These are phyloP conservation scores for Apocrypta bakeri DNA, from an alignment of 1,140 invertebrate genomes.

Conservation along the genomic window DNA sequence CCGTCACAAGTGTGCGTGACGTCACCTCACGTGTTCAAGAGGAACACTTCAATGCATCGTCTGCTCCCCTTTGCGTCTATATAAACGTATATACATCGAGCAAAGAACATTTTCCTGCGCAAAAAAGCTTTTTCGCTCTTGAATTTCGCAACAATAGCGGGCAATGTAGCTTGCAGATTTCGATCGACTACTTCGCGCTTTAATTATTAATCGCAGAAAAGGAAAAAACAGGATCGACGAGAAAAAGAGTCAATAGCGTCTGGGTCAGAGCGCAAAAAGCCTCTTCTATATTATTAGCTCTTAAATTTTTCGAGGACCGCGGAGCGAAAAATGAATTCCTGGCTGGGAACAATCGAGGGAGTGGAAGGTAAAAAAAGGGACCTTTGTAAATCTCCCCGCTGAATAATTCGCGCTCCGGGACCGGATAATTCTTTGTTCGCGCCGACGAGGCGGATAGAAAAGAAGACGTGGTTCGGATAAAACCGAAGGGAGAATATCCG, in stretches of 20 bases:
- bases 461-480: background rate
- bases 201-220: background rate
- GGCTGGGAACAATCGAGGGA: background rate
- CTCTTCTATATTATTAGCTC: background rate
- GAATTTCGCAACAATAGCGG: background rate
- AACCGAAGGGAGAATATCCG: conserved; percentile 4
- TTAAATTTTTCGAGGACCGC: background rate
- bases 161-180: background rate
- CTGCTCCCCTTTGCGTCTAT: conserved; percentile 40
- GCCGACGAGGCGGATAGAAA: background rate
- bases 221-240: background rate
- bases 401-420: background rate
- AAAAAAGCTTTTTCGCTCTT: background rate
- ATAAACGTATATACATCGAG: too few relatives aligned
- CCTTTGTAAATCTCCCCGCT: background rate
- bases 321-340: background rate
- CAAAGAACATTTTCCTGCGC: too few relatives aligned
- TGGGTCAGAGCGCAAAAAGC: background rate
- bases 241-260: background rate
- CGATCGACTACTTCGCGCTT: background rate
- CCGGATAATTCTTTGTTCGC: conserved; percentile 31
- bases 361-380: background rate
- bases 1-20: conserved; percentile 24
- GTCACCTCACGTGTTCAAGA: conserved; percentile 61
- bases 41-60: conserved; percentile 54